These are phyloP conservation scores for Drosophila suboccidentalis DNA, from an alignment of 2,888 invertebrate species.

Conservation along the genomic window DNA sequence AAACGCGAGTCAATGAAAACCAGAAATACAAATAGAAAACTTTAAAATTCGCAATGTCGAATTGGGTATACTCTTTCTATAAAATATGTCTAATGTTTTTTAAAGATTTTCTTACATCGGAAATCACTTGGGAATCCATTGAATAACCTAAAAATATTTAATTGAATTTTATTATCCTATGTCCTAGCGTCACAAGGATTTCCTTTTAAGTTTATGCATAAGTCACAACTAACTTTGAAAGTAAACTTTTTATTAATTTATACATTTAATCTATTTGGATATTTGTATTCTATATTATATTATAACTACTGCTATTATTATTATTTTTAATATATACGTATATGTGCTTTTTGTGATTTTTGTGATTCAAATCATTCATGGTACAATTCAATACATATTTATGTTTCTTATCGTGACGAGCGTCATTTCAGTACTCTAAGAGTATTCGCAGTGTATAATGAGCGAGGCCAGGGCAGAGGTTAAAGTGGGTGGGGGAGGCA, in stretches of 20 bases:
- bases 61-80: conserved; percentile 19
- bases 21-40: conserved; percentile 32
- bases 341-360: not conserved
- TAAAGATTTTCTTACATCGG: not conserved
- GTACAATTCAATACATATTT: not conserved
- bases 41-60: not conserved
- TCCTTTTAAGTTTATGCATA: no score
- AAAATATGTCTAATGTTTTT: not conserved
- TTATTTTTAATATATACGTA: no score
- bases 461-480: conserved; percentile 2
- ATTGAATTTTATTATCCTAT: no score
- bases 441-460: not conserved
- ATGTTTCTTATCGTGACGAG: conserved; percentile 2
- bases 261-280: no score
- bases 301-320: no score
- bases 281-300: no score
- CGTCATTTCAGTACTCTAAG: not conserved
- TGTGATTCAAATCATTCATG: not conserved
- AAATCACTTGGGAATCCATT: not conserved
- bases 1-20: conserved; percentile 66
- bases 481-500: not conserved
- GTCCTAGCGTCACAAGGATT: no score
- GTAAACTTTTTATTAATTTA: no score
- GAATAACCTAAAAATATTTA: not conserved
- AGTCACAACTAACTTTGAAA: no score